Percentiles rank a stretch among this genome's conserved stretches.
These are phyloP conservation scores for Oceanodroma tethys DNA, from an alignment of 2,113 vertebrate species.

Conservation along the genomic window DNA sequence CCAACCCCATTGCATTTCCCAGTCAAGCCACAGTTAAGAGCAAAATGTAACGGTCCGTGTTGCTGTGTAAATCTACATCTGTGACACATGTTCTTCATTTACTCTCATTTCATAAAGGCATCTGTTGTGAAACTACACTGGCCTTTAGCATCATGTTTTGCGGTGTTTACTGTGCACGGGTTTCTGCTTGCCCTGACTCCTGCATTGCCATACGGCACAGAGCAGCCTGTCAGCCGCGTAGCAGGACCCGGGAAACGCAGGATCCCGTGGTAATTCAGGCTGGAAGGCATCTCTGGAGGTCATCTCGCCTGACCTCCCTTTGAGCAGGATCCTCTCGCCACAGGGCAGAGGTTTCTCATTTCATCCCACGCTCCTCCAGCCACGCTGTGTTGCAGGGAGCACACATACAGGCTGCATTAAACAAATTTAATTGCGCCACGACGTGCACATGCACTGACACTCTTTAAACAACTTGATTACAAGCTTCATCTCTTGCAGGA, in stretches of 20 bases:
- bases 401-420: not conserved
- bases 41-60: fast-evolving
- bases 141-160: not conserved
- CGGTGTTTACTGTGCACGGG: not conserved
- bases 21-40: not conserved
- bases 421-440: not conserved
- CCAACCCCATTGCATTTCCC: fast-evolving
- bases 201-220: not conserved
- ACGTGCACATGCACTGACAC: not conserved
- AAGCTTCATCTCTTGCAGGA: not conserved
- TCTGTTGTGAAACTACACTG: not conserved
- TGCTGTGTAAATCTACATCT: not conserved
- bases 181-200: not conserved
- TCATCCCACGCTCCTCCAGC: not conserved
- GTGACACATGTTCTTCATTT: not conserved
- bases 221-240: not conserved
- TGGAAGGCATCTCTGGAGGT: not conserved
- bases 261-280: not conserved
- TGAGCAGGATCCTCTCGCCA: not conserved
- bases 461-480: not conserved
- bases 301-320: not conserved
- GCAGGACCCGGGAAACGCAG: not conserved
- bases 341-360: not conserved
- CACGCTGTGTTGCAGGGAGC: not conserved
- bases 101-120: not conserved